These are phyloP conservation scores for Forbesichthys agassizii DNA, from an alignment of 2,113 vertebrate species.

Conservation along the genomic window DNA sequence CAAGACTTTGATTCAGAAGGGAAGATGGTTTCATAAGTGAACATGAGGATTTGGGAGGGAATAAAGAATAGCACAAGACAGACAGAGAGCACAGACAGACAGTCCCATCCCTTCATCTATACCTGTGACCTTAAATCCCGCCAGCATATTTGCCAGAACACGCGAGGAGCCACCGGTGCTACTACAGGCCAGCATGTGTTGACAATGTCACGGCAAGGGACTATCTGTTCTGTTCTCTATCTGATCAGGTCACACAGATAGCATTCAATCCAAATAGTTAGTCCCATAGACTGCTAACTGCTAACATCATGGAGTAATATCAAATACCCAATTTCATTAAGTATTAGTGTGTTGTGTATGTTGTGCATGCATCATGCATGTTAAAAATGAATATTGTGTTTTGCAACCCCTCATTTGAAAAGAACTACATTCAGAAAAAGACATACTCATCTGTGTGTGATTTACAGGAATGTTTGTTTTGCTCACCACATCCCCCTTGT, in stretches of 20 bases:
- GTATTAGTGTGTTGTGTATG: no score
- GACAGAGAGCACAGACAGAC: constrained; percentile 28
- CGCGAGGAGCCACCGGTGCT: constrained; percentile 43
- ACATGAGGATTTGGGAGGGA: constrained; percentile 5
- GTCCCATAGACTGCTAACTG: constrained; percentile 27
- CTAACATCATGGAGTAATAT: no score
- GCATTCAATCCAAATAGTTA: constrained; percentile 1
- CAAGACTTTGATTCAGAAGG: constrained; percentile 35
- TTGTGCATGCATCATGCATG: no score
- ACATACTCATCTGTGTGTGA: no score
- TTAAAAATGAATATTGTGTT: no score
- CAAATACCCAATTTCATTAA: no score
- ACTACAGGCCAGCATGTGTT: constrained; percentile 35
- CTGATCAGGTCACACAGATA: no score
- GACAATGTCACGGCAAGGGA: constrained; percentile 55
- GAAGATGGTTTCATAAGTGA: background rate
- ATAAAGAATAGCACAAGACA: constrained; percentile 15
- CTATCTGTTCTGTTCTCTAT: background rate
- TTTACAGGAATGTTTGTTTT: no score
- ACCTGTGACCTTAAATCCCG: constrained; percentile 64
- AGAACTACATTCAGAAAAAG: no score
- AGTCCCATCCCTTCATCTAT: constrained; percentile 39
- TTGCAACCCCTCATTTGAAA: no score
- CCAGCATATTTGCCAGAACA: constrained; percentile 67
- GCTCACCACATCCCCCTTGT: no score